Base-by-base conservation (phyloP, 2,797 vertebrate genomes). In the Acanthurus tractus region DNA sequence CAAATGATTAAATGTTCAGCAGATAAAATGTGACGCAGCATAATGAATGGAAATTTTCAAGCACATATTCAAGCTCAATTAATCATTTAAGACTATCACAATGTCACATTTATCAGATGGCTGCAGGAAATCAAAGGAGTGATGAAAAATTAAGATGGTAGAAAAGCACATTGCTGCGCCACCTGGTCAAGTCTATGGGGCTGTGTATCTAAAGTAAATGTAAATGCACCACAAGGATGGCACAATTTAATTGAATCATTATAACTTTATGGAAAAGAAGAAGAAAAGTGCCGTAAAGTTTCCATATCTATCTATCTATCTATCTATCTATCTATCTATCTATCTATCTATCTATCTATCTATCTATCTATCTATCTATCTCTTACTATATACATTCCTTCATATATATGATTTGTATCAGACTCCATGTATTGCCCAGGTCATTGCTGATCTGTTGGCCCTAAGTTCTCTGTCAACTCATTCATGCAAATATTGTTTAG, bases 11-110 rank as follows among this genome's bases (percentile, higher is more conserved):
- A 98, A 96, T 95, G 91, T 75, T 72, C 85, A 75, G 77, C 79
- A 95, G 95, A 94, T 96, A 95, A 96, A 97, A 96, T 95, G 96
- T 96, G 96, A 95, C 96, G 93, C 88, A 65, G 29, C 87, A 84
- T 98, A 96, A 97, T 97, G 96, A 97, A 97, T 96, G 95, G 95
- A 95, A 93, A 93, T 93, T 92, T 88, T 84, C 92, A 89, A 91
- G 91, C 90, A 92, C 81, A 93, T 85, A 92, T 93, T 96, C 96
- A 94, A 93, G 94, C 95, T 94, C 94, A 94, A 97, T 99, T 96
- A 98, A 98, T 99, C 96, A 97, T 96, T 94, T 89, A 95, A 93
- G 93, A 91, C 91, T 94, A 94, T 95, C 92, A 91, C 93, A 91
- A 93, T 94, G 94, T 95, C 92, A 92, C 90, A 83, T 93, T 95